phyloP scores from a whole-genome alignment of 2,797 vertebrate species.

The Chrysocyon brachyurus region DNA sequence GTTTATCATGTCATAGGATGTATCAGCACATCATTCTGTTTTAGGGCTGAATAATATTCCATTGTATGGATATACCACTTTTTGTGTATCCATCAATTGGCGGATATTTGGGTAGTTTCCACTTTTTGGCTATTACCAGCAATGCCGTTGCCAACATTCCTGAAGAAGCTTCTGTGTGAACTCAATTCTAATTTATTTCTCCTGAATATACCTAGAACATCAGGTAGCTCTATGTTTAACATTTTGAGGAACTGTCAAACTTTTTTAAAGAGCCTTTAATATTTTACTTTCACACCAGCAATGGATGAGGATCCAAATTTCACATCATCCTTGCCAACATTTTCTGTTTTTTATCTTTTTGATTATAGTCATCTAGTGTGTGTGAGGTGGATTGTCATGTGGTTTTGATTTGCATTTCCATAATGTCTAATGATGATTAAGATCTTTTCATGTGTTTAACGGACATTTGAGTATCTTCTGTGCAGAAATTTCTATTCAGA shows the following conservation, averaged over 20 bases:
- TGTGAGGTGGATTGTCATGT: not conserved
- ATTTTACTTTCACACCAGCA: not conserved
- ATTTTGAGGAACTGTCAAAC: not conserved
- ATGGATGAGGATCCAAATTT: not conserved
- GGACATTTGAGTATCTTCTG: not conserved
- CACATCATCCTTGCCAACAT: not conserved
- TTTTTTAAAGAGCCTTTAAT: not conserved
- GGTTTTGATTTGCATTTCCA: constrained; percentile 20
- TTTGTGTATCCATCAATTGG: not conserved
- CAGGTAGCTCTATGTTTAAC: not conserved
- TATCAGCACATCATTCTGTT: not conserved
- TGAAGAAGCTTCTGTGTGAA: not conserved
- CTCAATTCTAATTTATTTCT: not conserved
- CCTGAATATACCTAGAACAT: not conserved
- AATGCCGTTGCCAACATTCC: too few species aligned
- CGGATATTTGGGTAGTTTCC: not conserved
- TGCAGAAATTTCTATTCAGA: not conserved
- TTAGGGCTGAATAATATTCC: not conserved
- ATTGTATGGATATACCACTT: not conserved
- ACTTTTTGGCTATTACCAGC: not conserved
- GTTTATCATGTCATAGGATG: not conserved
- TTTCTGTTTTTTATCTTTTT: not conserved
- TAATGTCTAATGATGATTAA: not conserved
- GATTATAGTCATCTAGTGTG: not conserved
- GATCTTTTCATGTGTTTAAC: not conserved